Percentiles rank a stretch among this genome's conserved stretches.
These are phyloP conservation scores for Bucco capensis DNA, from an alignment of 2,113 vertebrate species.

Conservation along the genomic window DNA sequence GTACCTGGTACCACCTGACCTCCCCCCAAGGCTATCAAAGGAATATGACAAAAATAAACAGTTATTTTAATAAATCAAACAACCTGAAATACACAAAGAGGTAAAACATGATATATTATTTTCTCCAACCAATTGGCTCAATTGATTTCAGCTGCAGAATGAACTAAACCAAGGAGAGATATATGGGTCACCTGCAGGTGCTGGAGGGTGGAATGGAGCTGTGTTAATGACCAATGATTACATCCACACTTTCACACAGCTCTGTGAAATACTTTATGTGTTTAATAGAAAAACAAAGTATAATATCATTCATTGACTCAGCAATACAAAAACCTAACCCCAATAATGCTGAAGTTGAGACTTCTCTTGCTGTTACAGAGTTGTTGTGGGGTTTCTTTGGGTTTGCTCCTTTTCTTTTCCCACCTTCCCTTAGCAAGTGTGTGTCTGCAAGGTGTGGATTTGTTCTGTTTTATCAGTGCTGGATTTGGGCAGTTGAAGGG, in stretches of 20 bases:
- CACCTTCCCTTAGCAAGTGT: neutral
- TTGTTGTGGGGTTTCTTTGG: rapidly evolving
- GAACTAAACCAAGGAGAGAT: neutral
- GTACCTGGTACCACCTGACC: neutral
- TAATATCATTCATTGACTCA: neutral
- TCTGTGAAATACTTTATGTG: neutral
- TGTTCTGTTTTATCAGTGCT: neutral
- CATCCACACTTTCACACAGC: neutral
- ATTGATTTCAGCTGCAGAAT: neutral
- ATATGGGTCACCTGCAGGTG: neutral
- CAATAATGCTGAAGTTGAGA: neutral
- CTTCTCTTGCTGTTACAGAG: neutral
- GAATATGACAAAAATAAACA: neutral
- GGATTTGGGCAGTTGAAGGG: neutral
- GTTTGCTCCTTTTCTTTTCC: neutral
- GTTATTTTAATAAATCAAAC: neutral
- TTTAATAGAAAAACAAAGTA: neutral
- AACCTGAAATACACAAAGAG: neutral
- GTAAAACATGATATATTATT: neutral
- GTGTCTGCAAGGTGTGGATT: neutral
- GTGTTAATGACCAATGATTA: rapidly evolving
- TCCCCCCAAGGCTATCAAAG: neutral
- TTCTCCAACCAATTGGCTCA: neutral
- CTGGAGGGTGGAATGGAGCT: neutral
- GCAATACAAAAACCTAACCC: neutral